phyloP scores from a whole-genome alignment of 2,888 invertebrate genomes.

The Neoscelio sp. region DNA sequence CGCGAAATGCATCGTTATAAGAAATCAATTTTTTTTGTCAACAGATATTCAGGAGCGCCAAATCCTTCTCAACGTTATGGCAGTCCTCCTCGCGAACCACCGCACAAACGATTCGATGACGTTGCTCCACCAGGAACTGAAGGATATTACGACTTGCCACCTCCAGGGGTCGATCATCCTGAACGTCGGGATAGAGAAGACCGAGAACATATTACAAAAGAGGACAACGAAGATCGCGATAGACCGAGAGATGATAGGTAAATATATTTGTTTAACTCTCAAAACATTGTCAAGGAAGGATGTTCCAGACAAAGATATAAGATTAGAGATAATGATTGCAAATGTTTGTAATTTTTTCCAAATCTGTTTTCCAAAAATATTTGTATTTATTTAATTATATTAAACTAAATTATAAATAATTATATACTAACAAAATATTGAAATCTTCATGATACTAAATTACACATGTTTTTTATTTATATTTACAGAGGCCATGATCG shows the following conservation, averaged over 20 bases:
- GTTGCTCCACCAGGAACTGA: conserved; percentile 84
- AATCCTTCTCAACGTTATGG: conserved; percentile 74
- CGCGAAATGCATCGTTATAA: conserved; percentile 8
- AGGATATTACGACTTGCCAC: conserved; percentile 81
- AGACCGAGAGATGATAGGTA: conserved; percentile 80
- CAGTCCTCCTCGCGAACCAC: conserved; percentile 74
- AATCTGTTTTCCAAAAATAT: too few species aligned
- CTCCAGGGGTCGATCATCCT: conserved; percentile 80
- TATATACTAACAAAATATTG: too few species aligned
- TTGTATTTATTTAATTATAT: too few species aligned
- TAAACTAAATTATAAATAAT: too few species aligned
- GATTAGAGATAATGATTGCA: neutral
- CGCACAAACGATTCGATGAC: conserved; percentile 81
- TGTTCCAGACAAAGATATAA: neutral
- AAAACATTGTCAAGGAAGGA: too few species aligned
- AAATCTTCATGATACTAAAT: too few species aligned
- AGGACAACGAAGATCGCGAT: conserved; percentile 78
- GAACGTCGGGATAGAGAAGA: conserved; percentile 79
- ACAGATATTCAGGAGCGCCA: conserved; percentile 79
- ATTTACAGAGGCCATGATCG: conserved; percentile 72
- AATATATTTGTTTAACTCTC: neutral
- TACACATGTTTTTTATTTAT: neutral
- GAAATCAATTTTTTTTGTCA: conserved; percentile 71
- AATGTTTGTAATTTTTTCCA: too few species aligned
- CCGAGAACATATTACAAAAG: conserved; percentile 77